Evolutionary conservation across 2,888 invertebrate species (phyloP), one percentile per base, ranked within the genome.

Genomic region (Azorinus chamasolen): DNA sequence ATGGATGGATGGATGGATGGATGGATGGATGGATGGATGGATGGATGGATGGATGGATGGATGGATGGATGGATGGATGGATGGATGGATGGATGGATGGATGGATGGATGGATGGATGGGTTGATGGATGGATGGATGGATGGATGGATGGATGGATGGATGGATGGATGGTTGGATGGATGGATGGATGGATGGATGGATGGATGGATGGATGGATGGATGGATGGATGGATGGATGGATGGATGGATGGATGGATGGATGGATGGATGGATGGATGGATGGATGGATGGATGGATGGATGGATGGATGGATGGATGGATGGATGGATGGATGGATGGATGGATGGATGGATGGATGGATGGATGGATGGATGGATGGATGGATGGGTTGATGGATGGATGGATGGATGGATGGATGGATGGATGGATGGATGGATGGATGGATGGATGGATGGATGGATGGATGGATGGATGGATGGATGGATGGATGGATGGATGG

Each of bases 171-270:
- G 41, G 41, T 12, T 41, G 41, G 41, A 41, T 41, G 41, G 41
- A 41, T 41, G 41, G 41, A 41, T 41, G 41, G 41, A 41, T 41
- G 41, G 41, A 41, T 41, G 41, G 41, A 41, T 41, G 41, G 41
- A 41, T 41, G 41, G 41, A 41, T 41, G 41, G 41, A 41, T 41
- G 41, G 41, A 41, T 41, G 41, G 41, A 41, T 41, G 41, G 41
- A 41, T 41, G 41, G 41, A 41, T 41, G 41, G 41, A 41, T 41
- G 41, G 41, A 41, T 41, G 41, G 41, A 41, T 41, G 41, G 41
- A 41, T 41, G 41, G 41, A 41, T 41, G 41, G 41, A 41, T 41
- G 41, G 41, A 41, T 41, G 41, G 41, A 41, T 41, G 41, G 41
- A 41, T 41, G 41, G 41, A 41, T 41, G 41, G 41, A 41, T 41